These are phyloP conservation scores for Struthio camelus DNA, from an alignment of 2,113 vertebrate species.

Conservation along the genomic window DNA sequence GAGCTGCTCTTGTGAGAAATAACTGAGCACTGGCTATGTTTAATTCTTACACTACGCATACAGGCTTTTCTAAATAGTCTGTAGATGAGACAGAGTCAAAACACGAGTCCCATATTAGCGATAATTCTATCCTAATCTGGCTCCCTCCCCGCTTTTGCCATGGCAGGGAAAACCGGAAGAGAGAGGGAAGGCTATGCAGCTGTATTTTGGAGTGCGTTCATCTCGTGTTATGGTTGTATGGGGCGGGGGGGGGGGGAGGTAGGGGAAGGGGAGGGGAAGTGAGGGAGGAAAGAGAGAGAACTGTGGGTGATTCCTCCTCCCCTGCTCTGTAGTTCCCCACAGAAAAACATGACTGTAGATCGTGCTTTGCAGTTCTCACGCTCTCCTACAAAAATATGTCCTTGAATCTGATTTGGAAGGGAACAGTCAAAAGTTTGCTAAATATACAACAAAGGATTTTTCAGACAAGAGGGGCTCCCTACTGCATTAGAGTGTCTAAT, in stretches of 20 bases:
- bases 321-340: conserved; percentile 44
- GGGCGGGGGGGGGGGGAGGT: background rate
- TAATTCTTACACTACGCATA: background rate
- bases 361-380: conserved; percentile 47
- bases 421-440: conserved; percentile 60
- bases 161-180: background rate
- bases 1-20: background rate
- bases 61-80: background rate
- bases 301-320: conserved; percentile 52
- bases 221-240: conserved; percentile 33
- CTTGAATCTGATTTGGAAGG: conserved; percentile 37
- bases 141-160: background rate
- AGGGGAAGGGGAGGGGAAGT: background rate
- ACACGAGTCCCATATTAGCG: background rate
- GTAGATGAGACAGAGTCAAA: background rate
- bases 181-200: conserved; percentile 20
- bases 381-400: conserved; percentile 40
- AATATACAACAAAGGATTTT: conserved; percentile 39
- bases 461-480: conserved; percentile 34
- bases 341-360: conserved; percentile 55
- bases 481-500: conserved; percentile 1
- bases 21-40: background rate
- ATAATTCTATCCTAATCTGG: background rate
- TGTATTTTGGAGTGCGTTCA: conserved; percentile 29
- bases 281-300: conserved; percentile 22